Conservation (phyloP, 2,113 vertebrate species). For the Bos indicus region DNA sequence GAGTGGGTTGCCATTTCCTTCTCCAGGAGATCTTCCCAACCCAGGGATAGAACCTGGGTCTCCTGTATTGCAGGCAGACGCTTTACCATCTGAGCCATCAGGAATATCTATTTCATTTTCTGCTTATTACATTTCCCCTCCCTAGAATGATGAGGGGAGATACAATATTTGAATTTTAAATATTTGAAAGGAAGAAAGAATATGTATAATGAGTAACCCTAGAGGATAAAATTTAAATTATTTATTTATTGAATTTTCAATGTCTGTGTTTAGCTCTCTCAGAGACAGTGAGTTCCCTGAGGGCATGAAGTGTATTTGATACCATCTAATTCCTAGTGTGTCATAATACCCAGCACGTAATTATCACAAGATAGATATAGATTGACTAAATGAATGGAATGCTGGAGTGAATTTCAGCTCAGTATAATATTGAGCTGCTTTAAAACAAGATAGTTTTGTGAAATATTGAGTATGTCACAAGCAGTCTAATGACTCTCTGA, state of each 20-base stretch:
- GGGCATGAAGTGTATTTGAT: background rate
- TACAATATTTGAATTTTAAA: background rate
- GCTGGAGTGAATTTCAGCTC: background rate
- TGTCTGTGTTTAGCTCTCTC: background rate
- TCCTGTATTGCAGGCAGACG: too few relatives aligned
- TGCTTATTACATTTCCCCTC: background rate
- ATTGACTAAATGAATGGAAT: background rate
- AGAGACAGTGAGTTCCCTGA: background rate
- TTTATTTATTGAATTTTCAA: background rate
- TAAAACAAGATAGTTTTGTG: background rate
- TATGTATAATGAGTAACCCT: background rate
- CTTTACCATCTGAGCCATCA: too few relatives aligned
- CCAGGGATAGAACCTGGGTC: too few relatives aligned
- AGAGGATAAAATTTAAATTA: background rate
- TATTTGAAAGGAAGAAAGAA: constrained; percentile 11
- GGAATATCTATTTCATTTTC: background rate
- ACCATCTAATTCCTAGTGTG: background rate
- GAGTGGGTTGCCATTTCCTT: too few relatives aligned
- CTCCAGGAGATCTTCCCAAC: too few relatives aligned
- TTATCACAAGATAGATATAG: background rate
- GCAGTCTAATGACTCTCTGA: background rate
- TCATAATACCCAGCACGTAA: background rate
- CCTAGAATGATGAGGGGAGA: background rate
- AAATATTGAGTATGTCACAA: background rate
- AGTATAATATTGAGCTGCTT: background rate